phyloP scores from a whole-genome alignment of 2,797 vertebrate species.

The Zalophus californianus region DNA sequence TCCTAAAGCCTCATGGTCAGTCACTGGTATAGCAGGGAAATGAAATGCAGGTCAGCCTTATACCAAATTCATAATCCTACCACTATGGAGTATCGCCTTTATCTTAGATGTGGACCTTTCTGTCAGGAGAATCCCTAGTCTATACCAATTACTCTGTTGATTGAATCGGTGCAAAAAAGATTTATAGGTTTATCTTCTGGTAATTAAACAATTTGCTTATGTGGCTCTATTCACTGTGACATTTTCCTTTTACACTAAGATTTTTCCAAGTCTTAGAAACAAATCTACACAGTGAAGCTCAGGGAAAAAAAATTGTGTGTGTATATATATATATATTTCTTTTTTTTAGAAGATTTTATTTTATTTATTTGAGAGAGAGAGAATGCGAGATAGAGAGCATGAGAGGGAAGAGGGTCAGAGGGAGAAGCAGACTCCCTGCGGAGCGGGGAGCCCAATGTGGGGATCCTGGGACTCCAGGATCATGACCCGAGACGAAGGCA shows the following conservation, averaged over 20 bases:
- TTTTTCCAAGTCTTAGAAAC: constrained; percentile 22
- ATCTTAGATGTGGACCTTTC: not conserved
- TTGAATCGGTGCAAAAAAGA: not conserved
- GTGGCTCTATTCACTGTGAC: not conserved
- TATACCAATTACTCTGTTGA: not conserved
- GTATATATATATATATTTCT: not conserved
- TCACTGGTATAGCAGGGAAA: not conserved
- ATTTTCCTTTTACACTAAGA: not conserved
- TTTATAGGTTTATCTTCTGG: not conserved
- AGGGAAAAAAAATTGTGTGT: not conserved
- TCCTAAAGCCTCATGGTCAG: not conserved
- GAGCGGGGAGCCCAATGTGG: too few relatives aligned
- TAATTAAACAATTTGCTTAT: not conserved
- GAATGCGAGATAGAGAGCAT: too few relatives aligned
- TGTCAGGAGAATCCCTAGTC: not conserved
- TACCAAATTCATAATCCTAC: too few relatives aligned
- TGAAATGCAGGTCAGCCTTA: not conserved
- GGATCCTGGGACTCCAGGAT: too few relatives aligned
- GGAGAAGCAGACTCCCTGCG: too few relatives aligned
- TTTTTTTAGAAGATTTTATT: too few relatives aligned
- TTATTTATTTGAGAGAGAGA: too few relatives aligned
- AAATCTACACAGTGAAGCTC: not conserved
- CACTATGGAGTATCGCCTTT: not conserved
- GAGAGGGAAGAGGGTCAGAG: too few relatives aligned
- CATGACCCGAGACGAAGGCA: too few relatives aligned